Evolutionary conservation across 2,113 vertebrate genomes (phyloP).

Genomic region (Helogale parvula): DNA sequence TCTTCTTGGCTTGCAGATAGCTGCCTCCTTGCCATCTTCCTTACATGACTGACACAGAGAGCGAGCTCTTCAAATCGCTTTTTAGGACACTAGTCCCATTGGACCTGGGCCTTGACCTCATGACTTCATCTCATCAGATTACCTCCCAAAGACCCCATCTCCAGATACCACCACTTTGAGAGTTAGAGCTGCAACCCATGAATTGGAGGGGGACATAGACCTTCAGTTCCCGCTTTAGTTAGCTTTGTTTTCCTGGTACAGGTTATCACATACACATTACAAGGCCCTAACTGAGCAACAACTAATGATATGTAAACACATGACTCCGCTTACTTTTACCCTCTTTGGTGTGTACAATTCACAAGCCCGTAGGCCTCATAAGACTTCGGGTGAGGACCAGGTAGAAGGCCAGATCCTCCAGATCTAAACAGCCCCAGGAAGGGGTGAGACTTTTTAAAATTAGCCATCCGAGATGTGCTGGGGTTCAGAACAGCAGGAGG

Average conservation of each 20-base stretch:
- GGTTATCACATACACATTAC: not conserved
- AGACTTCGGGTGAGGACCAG: not conserved
- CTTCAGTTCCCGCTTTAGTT: not conserved
- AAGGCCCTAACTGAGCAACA: constrained; percentile 3
- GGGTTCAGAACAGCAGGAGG: not conserved
- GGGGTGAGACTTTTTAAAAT: not conserved
- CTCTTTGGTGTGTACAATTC: not conserved
- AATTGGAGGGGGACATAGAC: not conserved
- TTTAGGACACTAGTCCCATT: not conserved
- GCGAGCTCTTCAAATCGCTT: not conserved
- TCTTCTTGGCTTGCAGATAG: not conserved
- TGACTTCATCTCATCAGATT: not conserved
- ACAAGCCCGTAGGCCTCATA: not conserved
- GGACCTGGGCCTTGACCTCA: not conserved
- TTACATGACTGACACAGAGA: not conserved
- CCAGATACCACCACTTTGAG: not conserved
- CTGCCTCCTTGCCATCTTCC: not conserved
- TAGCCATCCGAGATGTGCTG: not conserved
- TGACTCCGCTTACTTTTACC: not conserved
- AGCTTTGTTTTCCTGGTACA: not conserved
- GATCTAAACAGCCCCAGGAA: not conserved
- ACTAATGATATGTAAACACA: not conserved
- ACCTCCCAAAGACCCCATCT: not conserved
- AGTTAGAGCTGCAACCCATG: not conserved
- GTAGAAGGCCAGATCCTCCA: not conserved